These are phyloP conservation scores for Mesocricetus auratus DNA, from an alignment of 2,113 vertebrate genomes.

Conservation along the genomic window DNA sequence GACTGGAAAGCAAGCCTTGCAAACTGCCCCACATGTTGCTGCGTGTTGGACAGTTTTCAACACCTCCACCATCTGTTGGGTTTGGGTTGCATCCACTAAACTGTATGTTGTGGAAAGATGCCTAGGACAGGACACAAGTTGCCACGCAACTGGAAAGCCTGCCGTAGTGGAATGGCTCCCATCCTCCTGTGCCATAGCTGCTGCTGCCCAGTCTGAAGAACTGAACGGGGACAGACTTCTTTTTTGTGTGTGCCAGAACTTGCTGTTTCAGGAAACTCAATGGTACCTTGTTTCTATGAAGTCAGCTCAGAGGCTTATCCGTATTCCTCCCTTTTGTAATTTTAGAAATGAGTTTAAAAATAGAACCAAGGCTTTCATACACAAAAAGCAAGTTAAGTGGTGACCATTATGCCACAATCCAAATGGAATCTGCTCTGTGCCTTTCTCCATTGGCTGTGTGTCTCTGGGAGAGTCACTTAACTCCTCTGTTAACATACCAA, in stretches of 20 bases:
- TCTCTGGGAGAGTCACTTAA: background rate
- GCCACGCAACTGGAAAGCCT: background rate
- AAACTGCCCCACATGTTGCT: fast-evolving
- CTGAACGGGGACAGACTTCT: background rate
- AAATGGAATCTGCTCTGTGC: fast-evolving
- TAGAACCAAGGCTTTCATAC: background rate
- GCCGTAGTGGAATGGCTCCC: background rate
- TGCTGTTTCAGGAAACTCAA: background rate
- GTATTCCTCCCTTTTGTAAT: background rate
- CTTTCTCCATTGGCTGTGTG: background rate
- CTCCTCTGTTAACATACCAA: background rate
- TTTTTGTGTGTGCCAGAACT: background rate
- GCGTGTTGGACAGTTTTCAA: background rate
- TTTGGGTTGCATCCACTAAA: background rate
- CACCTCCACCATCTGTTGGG: background rate
- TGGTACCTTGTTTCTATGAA: background rate
- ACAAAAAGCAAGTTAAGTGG: background rate
- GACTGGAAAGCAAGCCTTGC: background rate
- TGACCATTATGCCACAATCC: background rate
- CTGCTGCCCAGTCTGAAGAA: background rate
- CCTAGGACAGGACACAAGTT: background rate
- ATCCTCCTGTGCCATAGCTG: background rate
- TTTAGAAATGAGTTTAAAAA: background rate
- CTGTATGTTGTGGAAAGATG: background rate
- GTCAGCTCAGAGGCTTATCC: background rate